Conservation (phyloP, 2,888 invertebrate genomes). For the Aspidapion aeneum region DNA sequence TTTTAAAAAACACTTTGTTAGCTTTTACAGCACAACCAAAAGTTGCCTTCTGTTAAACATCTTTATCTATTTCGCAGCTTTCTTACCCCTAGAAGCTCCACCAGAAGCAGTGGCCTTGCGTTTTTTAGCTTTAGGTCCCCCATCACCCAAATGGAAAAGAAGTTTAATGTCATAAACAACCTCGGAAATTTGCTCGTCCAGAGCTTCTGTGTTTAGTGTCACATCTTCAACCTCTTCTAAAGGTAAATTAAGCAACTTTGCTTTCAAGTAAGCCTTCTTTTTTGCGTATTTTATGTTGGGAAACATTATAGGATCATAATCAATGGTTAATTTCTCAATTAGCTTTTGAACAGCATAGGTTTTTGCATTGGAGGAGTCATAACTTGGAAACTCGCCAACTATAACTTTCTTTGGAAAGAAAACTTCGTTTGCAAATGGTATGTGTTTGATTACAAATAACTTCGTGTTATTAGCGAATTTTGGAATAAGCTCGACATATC, state of each 20-base stretch:
- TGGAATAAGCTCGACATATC: constrained; percentile 33
- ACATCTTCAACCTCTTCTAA: constrained; percentile 27
- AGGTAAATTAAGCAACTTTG: constrained; percentile 32
- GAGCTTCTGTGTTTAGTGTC: constrained; percentile 12
- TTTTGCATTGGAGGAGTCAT: constrained; percentile 8
- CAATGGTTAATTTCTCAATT: constrained; percentile 31
- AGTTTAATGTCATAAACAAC: constrained; percentile 20
- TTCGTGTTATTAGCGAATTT: constrained; percentile 27
- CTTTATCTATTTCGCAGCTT: neutral
- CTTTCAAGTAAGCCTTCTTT: constrained; percentile 32
- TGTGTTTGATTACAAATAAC: constrained; percentile 27
- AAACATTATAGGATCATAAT: constrained; percentile 32
- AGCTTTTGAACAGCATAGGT: constrained; percentile 20
- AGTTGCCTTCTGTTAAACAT: too few species aligned
- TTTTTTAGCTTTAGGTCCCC: constrained; percentile 13
- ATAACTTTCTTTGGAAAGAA: constrained; percentile 14
- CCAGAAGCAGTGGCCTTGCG: constrained; percentile 14
- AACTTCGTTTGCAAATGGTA: constrained; percentile 32
- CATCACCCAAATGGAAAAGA: constrained; percentile 16
- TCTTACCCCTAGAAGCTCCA: neutral
- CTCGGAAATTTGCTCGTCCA: constrained; percentile 25
- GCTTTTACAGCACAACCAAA: too few species aligned
- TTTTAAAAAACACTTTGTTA: too few species aligned
- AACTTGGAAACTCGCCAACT: constrained; percentile 9
- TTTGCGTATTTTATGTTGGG: constrained; percentile 25